Evolutionary conservation across 2,797 vertebrate species (phyloP), one percentile per base, ranked within the genome.

Genomic region (Diplodus sargus): DNA sequence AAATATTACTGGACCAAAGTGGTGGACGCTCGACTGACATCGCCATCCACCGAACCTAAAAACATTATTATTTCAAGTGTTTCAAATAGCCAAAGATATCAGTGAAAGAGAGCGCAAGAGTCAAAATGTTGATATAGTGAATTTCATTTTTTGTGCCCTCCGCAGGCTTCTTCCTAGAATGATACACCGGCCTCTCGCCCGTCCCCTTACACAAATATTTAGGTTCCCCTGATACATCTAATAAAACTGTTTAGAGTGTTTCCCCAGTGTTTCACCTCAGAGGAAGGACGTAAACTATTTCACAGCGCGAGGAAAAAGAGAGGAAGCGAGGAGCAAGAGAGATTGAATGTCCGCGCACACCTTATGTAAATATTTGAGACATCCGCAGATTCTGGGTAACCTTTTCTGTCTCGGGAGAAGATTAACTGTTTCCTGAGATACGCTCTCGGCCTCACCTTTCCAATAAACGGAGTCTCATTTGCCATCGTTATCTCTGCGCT

Each of bases 331-430:
- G 69, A 78, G 82, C 63, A 58, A 87, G 84, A 79, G 81, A 90
- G 91, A 93, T 81, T 87, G 76, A 92, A 87, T 85, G 87, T 89
- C 93, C 49, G 59, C 52, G 86, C 77, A 77, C 92, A 94, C 94
- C 91, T 94, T 92, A 73, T 91, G 87, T 96, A 95, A 96, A 95
- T 95, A 95, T 96, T 95, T 95, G 79, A 91, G 90, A 93, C 88
- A 85, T 94, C 89, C 91, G 92, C 90, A 90, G 87, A 93, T 93
- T 90, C 77, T 82, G 84, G 83, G 84, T 87, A 91, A 91, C 90
- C 85, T 91, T 90, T 89, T 82, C 90, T 86, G 87, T 92, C 92
- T 16, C 1, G 7, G 45, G 73, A 54, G 34, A 75, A 88, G 92
- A 95, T 92, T 47, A 83, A 95, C 78, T 5, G 74, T 76, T 95